These are phyloP conservation scores for Pocillopora grandis DNA, from an alignment of 92 coral and sea anemone species.

Conservation along the genomic window DNA sequence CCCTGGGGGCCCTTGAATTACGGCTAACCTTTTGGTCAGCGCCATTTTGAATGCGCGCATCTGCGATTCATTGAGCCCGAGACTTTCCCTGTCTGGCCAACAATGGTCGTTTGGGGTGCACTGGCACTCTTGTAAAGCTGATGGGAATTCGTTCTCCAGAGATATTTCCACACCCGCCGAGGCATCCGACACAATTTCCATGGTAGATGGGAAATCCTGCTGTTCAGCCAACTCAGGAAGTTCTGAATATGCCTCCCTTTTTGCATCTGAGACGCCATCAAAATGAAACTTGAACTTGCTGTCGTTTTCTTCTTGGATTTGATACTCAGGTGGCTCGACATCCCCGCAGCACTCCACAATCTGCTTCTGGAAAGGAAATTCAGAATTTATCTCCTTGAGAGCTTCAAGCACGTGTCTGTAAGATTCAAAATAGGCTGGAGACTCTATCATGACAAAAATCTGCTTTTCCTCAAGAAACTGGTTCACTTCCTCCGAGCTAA, in stretches of 20 bases:
- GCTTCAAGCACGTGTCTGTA: constrained; percentile 82
- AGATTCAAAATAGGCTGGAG: constrained; percentile 80
- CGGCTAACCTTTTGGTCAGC: constrained; percentile 77
- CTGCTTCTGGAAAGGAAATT: constrained; percentile 77
- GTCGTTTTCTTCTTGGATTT: neutral
- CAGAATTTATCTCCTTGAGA: constrained; percentile 51
- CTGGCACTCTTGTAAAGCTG: neutral
- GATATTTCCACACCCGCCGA: neutral
- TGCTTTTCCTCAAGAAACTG: constrained; percentile 39
- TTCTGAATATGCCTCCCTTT: neutral
- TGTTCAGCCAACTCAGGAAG: neutral
- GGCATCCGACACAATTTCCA: neutral
- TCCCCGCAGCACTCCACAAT: constrained; percentile 68
- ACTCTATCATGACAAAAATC: constrained; percentile 80
- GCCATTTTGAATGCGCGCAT: constrained; percentile 84
- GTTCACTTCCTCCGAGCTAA: neutral
- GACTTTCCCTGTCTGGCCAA: constrained; percentile 10
- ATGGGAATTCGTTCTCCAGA: neutral
- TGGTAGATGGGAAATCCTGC: neutral
- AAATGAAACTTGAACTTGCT: neutral
- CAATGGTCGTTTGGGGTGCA: neutral
- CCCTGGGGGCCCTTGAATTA: constrained; percentile 97
- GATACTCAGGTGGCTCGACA: constrained; percentile 62
- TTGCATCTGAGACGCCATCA: neutral
- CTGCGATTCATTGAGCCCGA: constrained; percentile 89